Evolutionary conservation across 2,797 vertebrate genomes (phyloP).

Genomic region (Neosalanx taihuensis): DNA sequence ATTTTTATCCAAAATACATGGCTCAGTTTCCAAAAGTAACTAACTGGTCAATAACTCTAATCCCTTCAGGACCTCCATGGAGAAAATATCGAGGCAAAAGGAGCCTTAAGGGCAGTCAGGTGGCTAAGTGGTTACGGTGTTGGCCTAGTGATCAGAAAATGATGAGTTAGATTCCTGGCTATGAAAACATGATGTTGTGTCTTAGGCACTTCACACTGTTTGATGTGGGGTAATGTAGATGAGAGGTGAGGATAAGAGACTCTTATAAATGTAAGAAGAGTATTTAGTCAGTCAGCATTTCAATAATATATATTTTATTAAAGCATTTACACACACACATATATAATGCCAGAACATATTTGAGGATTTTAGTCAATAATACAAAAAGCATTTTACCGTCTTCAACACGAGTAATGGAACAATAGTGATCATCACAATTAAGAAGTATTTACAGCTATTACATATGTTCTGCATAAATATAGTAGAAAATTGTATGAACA

Average conservation of each 20-base stretch:
- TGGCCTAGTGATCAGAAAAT: no score
- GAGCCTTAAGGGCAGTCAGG: no score
- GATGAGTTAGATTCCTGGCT: no score
- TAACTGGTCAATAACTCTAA: background rate
- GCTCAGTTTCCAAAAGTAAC: background rate
- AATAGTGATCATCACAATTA: slow-evolving; percentile 3
- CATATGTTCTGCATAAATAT: slow-evolving; percentile 57
- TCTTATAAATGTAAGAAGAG: background rate
- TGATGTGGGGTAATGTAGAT: no score
- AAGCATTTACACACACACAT: slow-evolving; percentile 20
- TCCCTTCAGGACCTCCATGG: no score
- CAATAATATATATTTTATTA: slow-evolving; percentile 43
- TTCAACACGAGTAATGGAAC: slow-evolving; percentile 5
- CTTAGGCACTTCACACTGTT: no score
- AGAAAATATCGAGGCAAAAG: no score
- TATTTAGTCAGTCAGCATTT: background rate
- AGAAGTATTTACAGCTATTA: slow-evolving; percentile 45
- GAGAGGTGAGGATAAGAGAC: no score
- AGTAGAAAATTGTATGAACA: slow-evolving; percentile 36
- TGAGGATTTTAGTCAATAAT: background rate
- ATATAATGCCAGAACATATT: slow-evolving; percentile 11
- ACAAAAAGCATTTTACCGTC: slow-evolving; percentile 8
- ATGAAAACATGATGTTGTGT: no score
- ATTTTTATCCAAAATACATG: background rate
- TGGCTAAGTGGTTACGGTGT: no score